These are phyloP conservation scores for Dinocampus coccinellae DNA, from an alignment of 2,888 invertebrate species.

Conservation along the genomic window DNA sequence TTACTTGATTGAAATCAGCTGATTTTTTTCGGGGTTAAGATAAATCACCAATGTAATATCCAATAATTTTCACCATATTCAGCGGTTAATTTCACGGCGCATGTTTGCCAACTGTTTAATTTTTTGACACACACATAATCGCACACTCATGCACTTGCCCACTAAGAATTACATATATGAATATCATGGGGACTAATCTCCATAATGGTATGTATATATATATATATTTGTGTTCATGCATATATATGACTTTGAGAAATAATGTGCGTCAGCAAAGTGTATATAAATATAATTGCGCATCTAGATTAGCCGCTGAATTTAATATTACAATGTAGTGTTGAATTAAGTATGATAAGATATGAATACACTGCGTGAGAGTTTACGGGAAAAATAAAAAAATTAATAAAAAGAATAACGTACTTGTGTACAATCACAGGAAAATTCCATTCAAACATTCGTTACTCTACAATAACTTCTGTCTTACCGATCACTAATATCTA, in stretches of 20 bases:
- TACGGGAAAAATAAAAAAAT: no score
- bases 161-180: no score
- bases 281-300: background rate
- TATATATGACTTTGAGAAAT: background rate
- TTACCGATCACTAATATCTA: no score
- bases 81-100: conserved; percentile 40
- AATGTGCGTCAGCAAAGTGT: background rate
- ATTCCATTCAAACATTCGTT: no score
- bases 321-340: background rate
- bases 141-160: no score
- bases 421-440: no score
- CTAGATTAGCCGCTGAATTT: background rate
- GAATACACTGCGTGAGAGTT: background rate
- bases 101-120: conserved; percentile 32
- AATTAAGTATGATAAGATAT: background rate
- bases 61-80: conserved; percentile 5
- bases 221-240: background rate
- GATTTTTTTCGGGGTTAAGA: conserved; percentile 46
- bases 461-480: no score
- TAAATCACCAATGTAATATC: conserved; percentile 23
- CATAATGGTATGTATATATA: no score
- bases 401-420: no score
- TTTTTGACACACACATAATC: background rate
- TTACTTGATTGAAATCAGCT: conserved; percentile 63
- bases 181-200: no score